A percentile compares a stretch with the other conserved stretches of the same genome.
Conservation (phyloP, 37 sponge, comb jelly and placozoan species). For the Ephydatia muelleri region DNA sequence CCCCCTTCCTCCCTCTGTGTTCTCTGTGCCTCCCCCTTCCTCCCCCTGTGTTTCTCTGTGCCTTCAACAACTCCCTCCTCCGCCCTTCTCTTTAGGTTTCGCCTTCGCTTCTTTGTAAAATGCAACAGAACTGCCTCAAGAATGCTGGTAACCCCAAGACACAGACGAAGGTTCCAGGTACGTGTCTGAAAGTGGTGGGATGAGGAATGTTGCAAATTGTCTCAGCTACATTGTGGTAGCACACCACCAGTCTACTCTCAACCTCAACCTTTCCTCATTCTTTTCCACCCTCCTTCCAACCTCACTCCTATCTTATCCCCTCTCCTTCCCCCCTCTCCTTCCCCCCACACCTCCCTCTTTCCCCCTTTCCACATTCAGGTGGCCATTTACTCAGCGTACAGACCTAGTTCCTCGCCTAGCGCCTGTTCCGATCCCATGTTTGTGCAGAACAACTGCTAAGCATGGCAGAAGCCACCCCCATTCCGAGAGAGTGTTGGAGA, state of each 20-base stretch:
- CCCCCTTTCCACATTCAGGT: background rate
- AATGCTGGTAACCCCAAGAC: conserved; percentile 96
- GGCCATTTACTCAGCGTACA: background rate
- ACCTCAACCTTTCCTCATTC: background rate
- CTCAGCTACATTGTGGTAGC: too few species aligned
- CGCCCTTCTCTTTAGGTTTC: conserved; percentile 38
- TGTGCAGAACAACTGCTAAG: conserved; percentile 97
- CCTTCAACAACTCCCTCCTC: background rate
- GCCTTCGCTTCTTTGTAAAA: conserved; percentile 88
- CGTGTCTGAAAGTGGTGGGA: background rate
- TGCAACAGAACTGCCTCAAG: conserved; percentile 97
- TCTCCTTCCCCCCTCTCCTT: background rate
- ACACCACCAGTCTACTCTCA: background rate
- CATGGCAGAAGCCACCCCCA: conserved; percentile 56
- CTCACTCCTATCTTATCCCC: conserved; percentile 12
- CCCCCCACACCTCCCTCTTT: background rate
- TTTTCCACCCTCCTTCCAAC: conserved; percentile 1
- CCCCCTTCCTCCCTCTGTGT: background rate
- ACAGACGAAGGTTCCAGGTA: conserved; percentile 90
- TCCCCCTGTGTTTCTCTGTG: background rate
- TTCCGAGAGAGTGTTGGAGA: conserved; percentile 46
- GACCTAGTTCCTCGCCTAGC: conserved; percentile 17
- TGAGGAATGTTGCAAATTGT: background rate
- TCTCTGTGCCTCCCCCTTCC: too few species aligned
- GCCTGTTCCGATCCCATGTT: conserved; percentile 88